Base-by-base conservation (phyloP, 2,113 vertebrate genomes). In the Phyllostomus hastatus region DNA sequence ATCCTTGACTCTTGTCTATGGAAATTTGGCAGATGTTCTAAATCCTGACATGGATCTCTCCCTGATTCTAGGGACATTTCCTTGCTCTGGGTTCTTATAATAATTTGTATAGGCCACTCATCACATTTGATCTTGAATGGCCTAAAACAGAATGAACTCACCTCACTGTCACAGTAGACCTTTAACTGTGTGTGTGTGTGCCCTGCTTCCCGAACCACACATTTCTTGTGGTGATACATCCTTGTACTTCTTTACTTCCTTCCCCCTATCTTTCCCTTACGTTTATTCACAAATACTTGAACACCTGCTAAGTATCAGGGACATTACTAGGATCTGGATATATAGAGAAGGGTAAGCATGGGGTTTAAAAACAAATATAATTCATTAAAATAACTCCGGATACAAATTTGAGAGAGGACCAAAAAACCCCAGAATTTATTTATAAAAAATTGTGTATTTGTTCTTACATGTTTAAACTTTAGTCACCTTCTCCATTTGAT, bases 261-360 rank as follows among this genome's bases (percentile, higher is more conserved):
- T 28, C 11, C 1, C 0, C 2, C 5, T 11, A 41, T 33, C 38
- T 88, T 85, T 88, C n/a, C 26, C 31, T 66, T 46, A 64, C 15
- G 78, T 57, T 82, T 67, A 26, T 52, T 81, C 52, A 67, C 46
- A 83, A 89, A 79, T 83, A 72, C 76, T 38, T 86, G 50, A 90
- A 88, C 80, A 46, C 1, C 35, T 90, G 33, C 61, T 73, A n/a
- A 31, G 31, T 79, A 52, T 46, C 38, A 66, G 15, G 4, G 31
- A 15, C 46, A 87, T 69, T 59, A 61, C 5, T n/a, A 88, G 35
- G 26, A 85, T 70, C 66, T 67, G 35, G 28, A 38, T 64, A 75
- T n/a, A 41, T 0, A 52, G 15, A 6, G 1, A 52, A 11, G 7
- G 1, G 1, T 46, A 24, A 88, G 12, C 5, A 17, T 38, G 28